These are phyloP conservation scores for Psix sp. DNA, from an alignment of 1,140 invertebrate species.

Conservation along the genomic window DNA sequence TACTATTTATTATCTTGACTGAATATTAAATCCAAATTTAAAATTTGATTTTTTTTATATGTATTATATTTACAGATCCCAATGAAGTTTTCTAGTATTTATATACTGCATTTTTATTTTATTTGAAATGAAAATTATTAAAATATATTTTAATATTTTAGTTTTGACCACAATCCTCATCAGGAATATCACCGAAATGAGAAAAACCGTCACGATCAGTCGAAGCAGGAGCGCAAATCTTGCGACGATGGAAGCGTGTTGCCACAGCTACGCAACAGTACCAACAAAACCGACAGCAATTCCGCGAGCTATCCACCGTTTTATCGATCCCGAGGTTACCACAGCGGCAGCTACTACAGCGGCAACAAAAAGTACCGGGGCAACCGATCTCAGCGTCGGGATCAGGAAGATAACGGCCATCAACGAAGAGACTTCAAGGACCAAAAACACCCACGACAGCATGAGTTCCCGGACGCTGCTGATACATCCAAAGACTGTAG, in stretches of 20 bases:
- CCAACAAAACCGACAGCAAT: slow-evolving; percentile 59
- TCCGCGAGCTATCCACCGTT: slow-evolving; percentile 64
- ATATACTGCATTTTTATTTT: no score
- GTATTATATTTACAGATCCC: no score
- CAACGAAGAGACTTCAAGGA: slow-evolving; percentile 68
- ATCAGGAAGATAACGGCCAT: slow-evolving; percentile 65
- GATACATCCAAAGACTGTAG: slow-evolving; percentile 61
- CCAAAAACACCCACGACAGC: slow-evolving; percentile 58
- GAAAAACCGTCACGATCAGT: slow-evolving; percentile 67
- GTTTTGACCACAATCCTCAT: slow-evolving; percentile 57
- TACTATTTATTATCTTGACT: no score
- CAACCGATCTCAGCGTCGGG: slow-evolving; percentile 64
- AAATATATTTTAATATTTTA: slow-evolving; percentile 26
- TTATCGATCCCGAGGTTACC: slow-evolving; percentile 66
- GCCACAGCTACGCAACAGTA: slow-evolving; percentile 69
- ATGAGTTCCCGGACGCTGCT: slow-evolving; percentile 56
- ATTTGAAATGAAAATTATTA: no score
- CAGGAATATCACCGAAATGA: slow-evolving; percentile 65
- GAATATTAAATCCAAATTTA: no score
- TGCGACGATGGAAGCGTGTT: slow-evolving; percentile 65
- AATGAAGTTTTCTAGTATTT: no score
- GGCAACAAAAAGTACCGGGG: slow-evolving; percentile 69
- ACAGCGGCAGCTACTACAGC: slow-evolving; percentile 66
- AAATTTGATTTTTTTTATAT: no score
- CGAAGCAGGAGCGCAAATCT: slow-evolving; percentile 61